Base-by-base conservation (phyloP, 2,888 invertebrate species). In the Chelonus formosanus region DNA sequence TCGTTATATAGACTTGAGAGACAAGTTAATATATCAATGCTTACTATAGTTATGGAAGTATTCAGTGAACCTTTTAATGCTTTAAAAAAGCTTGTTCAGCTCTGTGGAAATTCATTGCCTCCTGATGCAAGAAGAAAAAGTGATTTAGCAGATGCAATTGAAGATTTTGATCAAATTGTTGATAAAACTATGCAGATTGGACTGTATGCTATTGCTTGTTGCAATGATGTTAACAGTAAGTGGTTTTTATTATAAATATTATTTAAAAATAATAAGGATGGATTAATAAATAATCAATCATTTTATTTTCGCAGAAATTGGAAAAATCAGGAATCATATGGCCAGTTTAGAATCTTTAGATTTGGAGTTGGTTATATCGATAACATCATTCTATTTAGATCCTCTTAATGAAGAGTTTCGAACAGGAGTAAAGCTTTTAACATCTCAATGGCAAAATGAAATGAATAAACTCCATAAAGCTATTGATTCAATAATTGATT, bases 151-250 rank as follows among this genome's bases (percentile, higher is more conserved):
- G 75, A 78, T 35, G 84, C 86, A 67, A 86, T 90, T 7, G 88
- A 87, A 68, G 87, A 88, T 44, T 90, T 91, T 83, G 92, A 92
- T 85, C 84, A 89, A 70, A 87, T 89, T 67, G 89, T 89, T 74
- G 92, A 92, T 76, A 87, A 90, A 73, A 84, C 90, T 57, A 84
- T 90, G 83, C 91, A 91, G 76, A 90, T 91, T 74, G 91, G 90
- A 54, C 85, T 89, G 57, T 92, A 91, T 83, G 90, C 91, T n/a
- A 86, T 90, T 53, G 89, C 90, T 3, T 88, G 87, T 72, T 87
- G 88, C 58, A 85, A 84, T 54, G 84, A 87, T 73, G 75, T 75
- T 44, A 81, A 81, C 70, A 81, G 84, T 82, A 64, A 69, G 68
- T 59, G 2, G 20, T 20, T 20, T 20, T 20, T 20, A 20, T 20